Conservation (phyloP, 2,797 vertebrate genomes). For the Rallus crepitans region DNA sequence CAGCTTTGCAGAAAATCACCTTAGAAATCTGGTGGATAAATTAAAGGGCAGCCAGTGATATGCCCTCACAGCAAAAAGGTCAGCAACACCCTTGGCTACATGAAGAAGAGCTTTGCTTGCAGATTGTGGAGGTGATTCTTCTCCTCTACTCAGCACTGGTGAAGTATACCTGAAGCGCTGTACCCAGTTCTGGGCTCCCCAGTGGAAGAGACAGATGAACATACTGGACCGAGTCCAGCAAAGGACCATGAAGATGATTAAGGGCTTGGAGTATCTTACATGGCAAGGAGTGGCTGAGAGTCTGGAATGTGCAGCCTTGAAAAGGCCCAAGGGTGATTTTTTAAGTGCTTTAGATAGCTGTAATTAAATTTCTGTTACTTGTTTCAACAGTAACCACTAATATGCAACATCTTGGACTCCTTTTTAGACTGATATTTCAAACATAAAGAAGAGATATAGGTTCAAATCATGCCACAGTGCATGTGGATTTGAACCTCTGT, state of each 20-base stretch:
- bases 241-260: background rate
- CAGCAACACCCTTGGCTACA: background rate
- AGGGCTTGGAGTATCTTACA: background rate
- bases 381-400: background rate
- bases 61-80: background rate
- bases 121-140: background rate
- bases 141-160: background rate
- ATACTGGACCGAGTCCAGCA: background rate
- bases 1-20: background rate
- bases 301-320: background rate
- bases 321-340: fast-evolving
- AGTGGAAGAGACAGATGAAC: background rate
- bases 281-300: background rate
- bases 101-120: background rate
- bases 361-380: background rate
- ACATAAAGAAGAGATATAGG: background rate
- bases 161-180: background rate
- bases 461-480: background rate
- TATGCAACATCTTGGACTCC: background rate
- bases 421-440: background rate
- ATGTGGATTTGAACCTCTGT: background rate
- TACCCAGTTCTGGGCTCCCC: background rate
- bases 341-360: background rate
- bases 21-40: background rate
- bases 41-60: background rate